These are phyloP conservation scores for Xanthorhoe designata DNA, from an alignment of 2,888 invertebrate genomes.

Conservation along the genomic window DNA sequence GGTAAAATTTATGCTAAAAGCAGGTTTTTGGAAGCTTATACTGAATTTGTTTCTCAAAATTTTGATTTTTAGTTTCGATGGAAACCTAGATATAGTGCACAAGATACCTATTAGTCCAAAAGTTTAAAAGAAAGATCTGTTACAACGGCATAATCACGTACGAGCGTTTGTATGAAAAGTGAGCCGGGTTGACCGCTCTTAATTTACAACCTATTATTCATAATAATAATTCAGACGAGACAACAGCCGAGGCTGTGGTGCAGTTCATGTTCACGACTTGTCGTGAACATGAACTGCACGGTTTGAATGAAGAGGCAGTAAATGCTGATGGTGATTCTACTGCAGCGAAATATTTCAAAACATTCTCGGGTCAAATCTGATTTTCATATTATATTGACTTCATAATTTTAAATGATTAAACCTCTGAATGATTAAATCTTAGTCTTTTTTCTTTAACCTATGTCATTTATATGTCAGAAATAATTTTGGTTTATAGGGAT, in stretches of 20 bases:
- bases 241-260: constrained; percentile 15
- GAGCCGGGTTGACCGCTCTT: no score
- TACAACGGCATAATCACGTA: no score
- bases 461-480: constrained; percentile 6
- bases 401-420: constrained; percentile 22
- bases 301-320: constrained; percentile 20
- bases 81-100: no score
- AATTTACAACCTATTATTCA: constrained; percentile 14
- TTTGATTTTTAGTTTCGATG: no score
- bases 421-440: constrained; percentile 12
- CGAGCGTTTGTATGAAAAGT: no score
- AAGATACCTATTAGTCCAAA: no score
- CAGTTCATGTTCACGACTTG: no score
- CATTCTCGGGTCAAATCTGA: neutral
- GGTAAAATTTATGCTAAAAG: no score
- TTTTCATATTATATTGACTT: constrained; percentile 16
- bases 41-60: no score
- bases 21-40: no score
- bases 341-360: constrained; percentile 26
- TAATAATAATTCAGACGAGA: constrained; percentile 14
- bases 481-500: neutral
- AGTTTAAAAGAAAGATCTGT: no score
- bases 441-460: neutral
- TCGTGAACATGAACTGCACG: constrained; percentile 23
- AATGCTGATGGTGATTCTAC: constrained; percentile 20